Percentiles rank a stretch among this genome's conserved stretches.
These are phyloP conservation scores for Drosophila paucipuncta DNA, from an alignment of 2,888 invertebrate species.

Conservation along the genomic window DNA sequence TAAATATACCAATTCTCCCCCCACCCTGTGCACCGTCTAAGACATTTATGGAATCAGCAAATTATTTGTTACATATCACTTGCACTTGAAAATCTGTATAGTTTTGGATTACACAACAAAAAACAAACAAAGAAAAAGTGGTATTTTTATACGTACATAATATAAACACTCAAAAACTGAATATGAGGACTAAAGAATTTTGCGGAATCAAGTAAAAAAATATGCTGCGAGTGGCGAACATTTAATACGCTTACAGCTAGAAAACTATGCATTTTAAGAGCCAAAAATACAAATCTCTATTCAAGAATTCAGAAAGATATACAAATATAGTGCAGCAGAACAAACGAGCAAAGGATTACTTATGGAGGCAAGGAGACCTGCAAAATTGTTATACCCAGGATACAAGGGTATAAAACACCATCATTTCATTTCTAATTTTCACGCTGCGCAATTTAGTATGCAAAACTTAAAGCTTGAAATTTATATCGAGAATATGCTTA, in stretches of 20 bases:
- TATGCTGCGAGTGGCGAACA: not conserved
- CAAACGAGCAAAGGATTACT: not conserved
- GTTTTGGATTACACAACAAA: conserved; percentile 45
- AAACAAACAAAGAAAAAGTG: not conserved
- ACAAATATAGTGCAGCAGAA: not conserved
- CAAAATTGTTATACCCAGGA: not conserved
- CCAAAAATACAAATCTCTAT: not conserved
- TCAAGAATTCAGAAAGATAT: not conserved
- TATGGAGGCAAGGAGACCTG: not conserved
- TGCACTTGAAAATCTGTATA: conserved; percentile 33
- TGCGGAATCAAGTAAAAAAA: conserved; percentile 7
- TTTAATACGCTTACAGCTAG: not conserved
- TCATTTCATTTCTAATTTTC: conserved; percentile 20
- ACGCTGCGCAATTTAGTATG: no score
- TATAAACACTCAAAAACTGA: conserved; percentile 15
- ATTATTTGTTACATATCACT: conserved; percentile 23
- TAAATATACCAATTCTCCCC: not conserved
- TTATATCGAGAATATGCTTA: no score
- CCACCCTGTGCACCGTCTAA: not conserved
- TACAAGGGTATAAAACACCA: not conserved
- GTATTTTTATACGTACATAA: conserved; percentile 2
- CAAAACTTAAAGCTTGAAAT: not conserved
- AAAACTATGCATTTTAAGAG: not conserved
- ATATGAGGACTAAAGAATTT: conserved; percentile 56
- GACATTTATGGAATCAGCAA: conserved; percentile 35